Base-by-base conservation (phyloP, 1,140 invertebrate genomes). In the Galleria mellonella region DNA sequence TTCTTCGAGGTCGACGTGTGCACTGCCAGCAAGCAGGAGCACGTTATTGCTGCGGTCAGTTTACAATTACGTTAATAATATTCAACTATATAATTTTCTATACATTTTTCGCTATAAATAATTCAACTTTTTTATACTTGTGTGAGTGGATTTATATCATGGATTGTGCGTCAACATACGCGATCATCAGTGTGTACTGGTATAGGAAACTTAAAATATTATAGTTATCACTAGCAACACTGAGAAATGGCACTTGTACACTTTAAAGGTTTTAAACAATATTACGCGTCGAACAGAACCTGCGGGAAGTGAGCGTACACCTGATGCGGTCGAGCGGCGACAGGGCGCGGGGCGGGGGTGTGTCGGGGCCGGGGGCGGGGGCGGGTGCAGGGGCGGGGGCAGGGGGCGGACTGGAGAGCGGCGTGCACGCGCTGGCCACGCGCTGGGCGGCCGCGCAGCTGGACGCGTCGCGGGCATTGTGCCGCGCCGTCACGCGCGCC, bases 11-110 rank as follows among this genome's bases (percentile, higher is more conserved):
- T 91, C n/a, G 94, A 96, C 77, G 93, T 90, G 15, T 95, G 93
- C 61, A 95, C 94, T 3, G 94, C 94, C 8, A 94, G 93, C 51
- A 94, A 94, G 60, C 94, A 95, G 66, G 94, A 96, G 58, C 94
- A 96, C 74, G 90, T 96, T 28, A 93, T 95, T 2, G 94, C 94
- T 1, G 94, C 95, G 67, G 92, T 93, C 56, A 85, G 87, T 82
- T 6, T 36, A 6, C 17, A 23, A n/a, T n/a, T n/a, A n/a, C n/a
- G n/a, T n/a, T n/a, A n/a, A n/a, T n/a, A n/a, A n/a, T n/a, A n/a
- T n/a, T n/a, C n/a, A n/a, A n/a, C n/a, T n/a, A n/a, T n/a, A n/a
- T n/a, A n/a, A n/a, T n/a, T n/a, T n/a, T n/a, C n/a, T n/a, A n/a
- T n/a, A n/a, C n/a, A n/a, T n/a, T n/a, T n/a, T n/a, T n/a, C n/a